Evolutionary conservation across 2,797 vertebrate species (phyloP).

Genomic region (Zonotrichia albicollis): DNA sequence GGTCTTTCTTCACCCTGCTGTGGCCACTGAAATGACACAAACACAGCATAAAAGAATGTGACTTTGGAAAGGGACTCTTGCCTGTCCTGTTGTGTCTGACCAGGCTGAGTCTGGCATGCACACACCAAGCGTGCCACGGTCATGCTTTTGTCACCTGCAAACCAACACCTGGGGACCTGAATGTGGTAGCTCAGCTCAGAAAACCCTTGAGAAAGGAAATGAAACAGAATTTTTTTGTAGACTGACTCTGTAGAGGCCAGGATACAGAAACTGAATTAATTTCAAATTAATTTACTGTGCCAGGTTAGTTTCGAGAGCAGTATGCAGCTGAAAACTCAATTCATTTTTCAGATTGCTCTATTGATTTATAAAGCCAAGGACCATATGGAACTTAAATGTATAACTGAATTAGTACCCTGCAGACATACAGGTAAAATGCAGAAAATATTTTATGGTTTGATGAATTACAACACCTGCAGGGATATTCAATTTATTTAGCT

Average conservation of each 20-base stretch:
- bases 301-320: neutral
- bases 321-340: neutral
- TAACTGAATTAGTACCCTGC: neutral
- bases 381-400: neutral
- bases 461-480: neutral
- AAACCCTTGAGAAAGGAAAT: neutral
- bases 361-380: neutral
- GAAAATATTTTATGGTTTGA: neutral
- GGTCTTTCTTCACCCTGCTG: neutral
- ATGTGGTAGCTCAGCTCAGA: neutral
- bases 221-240: neutral
- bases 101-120: neutral
- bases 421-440: neutral
- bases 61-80: neutral
- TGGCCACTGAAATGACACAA: neutral
- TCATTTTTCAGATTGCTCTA: neutral
- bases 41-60: neutral
- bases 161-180: neutral
- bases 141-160: neutral
- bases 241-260: neutral
- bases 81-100: neutral
- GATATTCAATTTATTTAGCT: neutral
- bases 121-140: accelerated
- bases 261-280: neutral
- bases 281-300: neutral